Conservation (phyloP, 2,888 invertebrate species). For the Oxystoma pomonae region DNA sequence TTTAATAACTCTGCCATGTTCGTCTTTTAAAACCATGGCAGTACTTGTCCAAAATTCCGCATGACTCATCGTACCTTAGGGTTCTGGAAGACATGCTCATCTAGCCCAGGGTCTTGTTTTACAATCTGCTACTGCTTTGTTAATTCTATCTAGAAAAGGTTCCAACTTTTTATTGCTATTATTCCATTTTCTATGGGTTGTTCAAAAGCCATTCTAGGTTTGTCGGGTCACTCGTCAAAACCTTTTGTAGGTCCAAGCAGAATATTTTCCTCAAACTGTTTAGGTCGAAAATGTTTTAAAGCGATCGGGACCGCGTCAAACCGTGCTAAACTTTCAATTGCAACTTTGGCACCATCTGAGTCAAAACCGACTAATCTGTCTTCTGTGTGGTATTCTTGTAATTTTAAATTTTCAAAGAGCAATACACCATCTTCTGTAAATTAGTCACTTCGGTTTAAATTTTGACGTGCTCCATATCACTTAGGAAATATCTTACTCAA, state of each 20-base stretch:
- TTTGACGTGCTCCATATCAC: constrained; percentile 54
- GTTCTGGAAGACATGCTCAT: constrained; percentile 42
- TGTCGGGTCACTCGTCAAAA: constrained; percentile 38
- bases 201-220: constrained; percentile 39
- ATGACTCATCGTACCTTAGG: constrained; percentile 54
- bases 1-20: constrained; percentile 45
- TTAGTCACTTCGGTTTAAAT: constrained; percentile 45
- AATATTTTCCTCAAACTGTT: constrained; percentile 46
- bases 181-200: constrained; percentile 36
- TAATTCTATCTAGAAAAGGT: constrained; percentile 34
- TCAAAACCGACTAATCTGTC: constrained; percentile 53
- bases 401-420: constrained; percentile 55
- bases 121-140: constrained; percentile 34
- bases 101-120: constrained; percentile 26
- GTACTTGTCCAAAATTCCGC: constrained; percentile 61
- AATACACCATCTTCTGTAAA: constrained; percentile 55
- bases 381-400: constrained; percentile 50
- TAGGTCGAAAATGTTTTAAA: constrained; percentile 48
- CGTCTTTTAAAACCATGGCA: constrained; percentile 52
- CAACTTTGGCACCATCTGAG: constrained; percentile 47
- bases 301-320: constrained; percentile 58
- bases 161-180: constrained; percentile 31
- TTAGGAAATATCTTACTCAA: constrained; percentile 50
- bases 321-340: constrained; percentile 51
- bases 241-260: constrained; percentile 38